Percentiles rank a stretch among this genome's conserved stretches.
These are phyloP conservation scores for Chloroceryle amazona DNA, from an alignment of 2,797 vertebrate genomes.

Conservation along the genomic window DNA sequence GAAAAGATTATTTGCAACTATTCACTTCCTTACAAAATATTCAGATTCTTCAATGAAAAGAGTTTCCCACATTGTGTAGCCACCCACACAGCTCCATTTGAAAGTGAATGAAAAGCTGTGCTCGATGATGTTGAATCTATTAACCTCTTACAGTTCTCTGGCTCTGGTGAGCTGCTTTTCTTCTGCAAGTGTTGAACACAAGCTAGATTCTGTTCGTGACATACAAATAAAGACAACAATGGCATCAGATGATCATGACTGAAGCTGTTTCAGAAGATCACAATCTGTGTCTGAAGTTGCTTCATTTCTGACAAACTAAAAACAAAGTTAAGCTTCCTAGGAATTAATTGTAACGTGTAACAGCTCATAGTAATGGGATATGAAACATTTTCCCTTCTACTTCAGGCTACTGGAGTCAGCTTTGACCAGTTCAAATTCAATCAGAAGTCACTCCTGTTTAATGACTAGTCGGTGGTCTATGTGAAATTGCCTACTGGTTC, in stretches of 20 bases:
- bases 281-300: background rate
- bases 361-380: background rate
- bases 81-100: constrained; percentile 87
- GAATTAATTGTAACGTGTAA: background rate
- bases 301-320: background rate
- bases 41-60: constrained; percentile 91
- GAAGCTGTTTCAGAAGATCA: background rate
- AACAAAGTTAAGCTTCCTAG: background rate
- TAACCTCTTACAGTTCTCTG: constrained; percentile 75
- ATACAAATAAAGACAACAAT: background rate
- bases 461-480: background rate
- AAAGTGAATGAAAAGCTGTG: constrained; percentile 81
- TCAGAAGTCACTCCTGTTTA: background rate
- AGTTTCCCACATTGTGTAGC: constrained; percentile 90
- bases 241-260: background rate
- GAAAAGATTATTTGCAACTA: constrained; percentile 91
- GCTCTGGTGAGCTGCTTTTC: constrained; percentile 65
- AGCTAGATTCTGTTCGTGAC: background rate
- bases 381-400: background rate
- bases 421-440: background rate
- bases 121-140: constrained; percentile 68
- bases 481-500: background rate
- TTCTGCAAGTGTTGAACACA: background rate
- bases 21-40: constrained; percentile 93
- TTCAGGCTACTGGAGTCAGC: background rate